Evolutionary conservation across 2,888 invertebrate species (phyloP), one percentile per base, ranked within the genome.

Genomic region (Nemoura dubitans): DNA sequence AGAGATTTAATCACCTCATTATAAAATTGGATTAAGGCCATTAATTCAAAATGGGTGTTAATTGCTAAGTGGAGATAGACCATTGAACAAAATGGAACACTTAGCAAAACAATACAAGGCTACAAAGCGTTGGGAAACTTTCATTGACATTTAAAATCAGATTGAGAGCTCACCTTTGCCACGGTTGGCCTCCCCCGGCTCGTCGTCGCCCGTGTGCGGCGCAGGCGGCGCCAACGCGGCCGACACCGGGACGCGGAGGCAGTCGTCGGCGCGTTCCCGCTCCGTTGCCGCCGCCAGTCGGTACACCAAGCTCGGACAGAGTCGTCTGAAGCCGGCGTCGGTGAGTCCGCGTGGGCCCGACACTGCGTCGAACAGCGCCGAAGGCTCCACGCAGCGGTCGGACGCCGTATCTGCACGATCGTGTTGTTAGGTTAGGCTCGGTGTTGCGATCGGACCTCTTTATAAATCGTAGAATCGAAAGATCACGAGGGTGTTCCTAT

Each of bases 271-370:
- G 14, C 0, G 93, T 92, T 87, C 93, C 92, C 2, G 93, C 94
- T 42, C 43, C 25, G 83, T 83, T 5, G 83, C 83, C 83, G 83
- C 29, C 27, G 94, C 91, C 90, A 95, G 92, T 89, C 95, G 95
- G 90, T 95, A 95, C 16, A 96, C 90, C 25, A 96, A 92, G 81
- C 95, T 93, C 0, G 96, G 96, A 89, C 96, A 96, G 59, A 95
- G 91, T 43, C 94, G 91, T 85, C 93, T 28, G 7, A 88, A 80
- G 14, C 86, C 85, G 10, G 86, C 86, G 25, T 86, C 86, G 36
- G 43, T 78, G 6, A 88, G 30, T 14, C 26, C 76, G 21, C 42
- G 27, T 0, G 28, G 2, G 1, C 21, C 28, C 26, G 27, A 27
- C 78, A 7, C n/a, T 16, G 81, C 81, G 29, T 81, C 30, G 29